These are phyloP conservation scores for Euphonia xanthogaster DNA, from an alignment of 2,797 vertebrate species.

Conservation along the genomic window DNA sequence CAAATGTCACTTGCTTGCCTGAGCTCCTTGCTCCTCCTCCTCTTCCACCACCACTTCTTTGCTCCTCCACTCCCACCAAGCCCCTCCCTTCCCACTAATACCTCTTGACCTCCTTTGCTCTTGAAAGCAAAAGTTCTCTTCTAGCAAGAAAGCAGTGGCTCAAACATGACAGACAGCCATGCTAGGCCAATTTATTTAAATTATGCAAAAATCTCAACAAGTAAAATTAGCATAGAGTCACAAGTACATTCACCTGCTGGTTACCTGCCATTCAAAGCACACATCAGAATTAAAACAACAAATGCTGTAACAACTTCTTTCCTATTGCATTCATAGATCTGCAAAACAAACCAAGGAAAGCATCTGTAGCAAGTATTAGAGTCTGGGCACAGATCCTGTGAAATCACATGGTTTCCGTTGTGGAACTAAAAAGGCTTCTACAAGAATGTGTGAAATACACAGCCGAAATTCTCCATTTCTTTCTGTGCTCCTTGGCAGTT, in stretches of 20 bases:
- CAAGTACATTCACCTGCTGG: not conserved
- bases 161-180: not conserved
- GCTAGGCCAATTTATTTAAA: not conserved
- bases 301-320: not conserved
- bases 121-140: not conserved
- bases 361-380: conserved; percentile 25
- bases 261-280: not conserved
- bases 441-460: conserved; percentile 34
- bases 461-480: conserved; percentile 8
- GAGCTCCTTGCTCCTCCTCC: not conserved
- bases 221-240: not conserved
- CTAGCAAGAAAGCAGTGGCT: not conserved
- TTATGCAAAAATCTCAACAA: not conserved
- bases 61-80: not conserved
- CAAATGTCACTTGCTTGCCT: not conserved
- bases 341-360: conserved; percentile 33
- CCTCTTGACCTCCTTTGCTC: conserved; percentile 31
- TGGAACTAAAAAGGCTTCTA: conserved; percentile 41
- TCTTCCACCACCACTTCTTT: not conserved
- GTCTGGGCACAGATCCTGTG: conserved; percentile 21
- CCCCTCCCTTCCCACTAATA: not conserved
- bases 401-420: conserved; percentile 34
- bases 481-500: conserved; percentile 40
- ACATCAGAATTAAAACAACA: not conserved
- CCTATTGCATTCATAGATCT: not conserved